A percentile compares a stretch with the other conserved stretches of the same genome.
Conservation (phyloP, 2,113 vertebrate species). For the Semnornis frantzii region DNA sequence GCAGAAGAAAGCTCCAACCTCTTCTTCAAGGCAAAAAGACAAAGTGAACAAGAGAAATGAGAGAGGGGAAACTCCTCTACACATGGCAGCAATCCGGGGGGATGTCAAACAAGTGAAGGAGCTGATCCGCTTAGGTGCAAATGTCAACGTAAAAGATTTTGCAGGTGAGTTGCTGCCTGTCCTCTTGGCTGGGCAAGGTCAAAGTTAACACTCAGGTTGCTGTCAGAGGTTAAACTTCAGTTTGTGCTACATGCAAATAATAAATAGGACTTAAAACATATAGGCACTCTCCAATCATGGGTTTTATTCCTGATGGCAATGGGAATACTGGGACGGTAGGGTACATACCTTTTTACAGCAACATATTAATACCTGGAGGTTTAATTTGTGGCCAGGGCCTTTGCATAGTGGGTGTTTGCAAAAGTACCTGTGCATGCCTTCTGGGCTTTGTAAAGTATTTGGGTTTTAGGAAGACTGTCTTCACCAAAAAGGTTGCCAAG, state of each 20-base stretch:
- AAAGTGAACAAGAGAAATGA: constrained; percentile 99
- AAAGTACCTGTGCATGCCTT: background rate
- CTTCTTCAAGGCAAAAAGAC: constrained; percentile 94
- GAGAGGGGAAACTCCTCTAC: constrained; percentile 94
- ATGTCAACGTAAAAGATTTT: constrained; percentile 99
- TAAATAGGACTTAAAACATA: background rate
- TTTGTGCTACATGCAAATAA: background rate
- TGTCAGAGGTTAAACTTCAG: background rate
- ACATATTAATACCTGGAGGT: background rate
- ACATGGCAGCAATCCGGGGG: constrained; percentile 97
- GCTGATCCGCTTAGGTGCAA: constrained; percentile 93
- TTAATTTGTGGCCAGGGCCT: background rate
- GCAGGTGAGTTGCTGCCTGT: constrained; percentile 82
- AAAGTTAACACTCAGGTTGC: background rate
- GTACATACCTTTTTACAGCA: background rate
- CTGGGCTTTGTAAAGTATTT: no score
- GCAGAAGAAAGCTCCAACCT: constrained; percentile 92
- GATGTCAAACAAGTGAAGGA: constrained; percentile 97
- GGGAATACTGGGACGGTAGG: background rate
- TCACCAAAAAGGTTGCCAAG: no score
- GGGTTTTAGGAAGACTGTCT: no score
- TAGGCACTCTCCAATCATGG: background rate
- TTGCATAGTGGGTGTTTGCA: background rate
- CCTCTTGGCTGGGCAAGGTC: background rate
- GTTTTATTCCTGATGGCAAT: background rate